A percentile compares a stretch with the other conserved stretches of the same genome.
Evolutionary conservation across 2,888 invertebrate species (phyloP).

Genomic region (Malthinus seriepunctatus): DNA sequence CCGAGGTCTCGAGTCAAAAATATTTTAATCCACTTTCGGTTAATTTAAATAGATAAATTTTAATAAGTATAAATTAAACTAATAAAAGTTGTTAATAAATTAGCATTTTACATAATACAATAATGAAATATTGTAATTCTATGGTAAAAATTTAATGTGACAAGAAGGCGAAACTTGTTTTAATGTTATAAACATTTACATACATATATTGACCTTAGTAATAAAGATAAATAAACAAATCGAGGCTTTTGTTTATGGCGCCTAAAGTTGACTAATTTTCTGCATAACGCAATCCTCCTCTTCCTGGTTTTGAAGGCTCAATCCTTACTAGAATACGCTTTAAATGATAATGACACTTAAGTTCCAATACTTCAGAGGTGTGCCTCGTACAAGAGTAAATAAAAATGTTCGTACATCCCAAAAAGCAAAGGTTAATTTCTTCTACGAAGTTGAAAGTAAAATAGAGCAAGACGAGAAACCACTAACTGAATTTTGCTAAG

Average conservation of each 20-base stretch:
- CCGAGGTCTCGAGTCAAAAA: too few relatives aligned
- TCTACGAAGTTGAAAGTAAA: too few relatives aligned
- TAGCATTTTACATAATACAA: neutral
- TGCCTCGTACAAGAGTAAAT: too few relatives aligned
- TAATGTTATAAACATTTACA: slow-evolving; percentile 11
- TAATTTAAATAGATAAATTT: too few relatives aligned
- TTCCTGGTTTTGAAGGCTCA: slow-evolving; percentile 3
- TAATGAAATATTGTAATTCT: slow-evolving; percentile 9
- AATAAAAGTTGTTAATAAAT: neutral
- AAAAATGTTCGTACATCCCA: too few relatives aligned
- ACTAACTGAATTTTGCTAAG: too few relatives aligned
- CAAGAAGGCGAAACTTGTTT: slow-evolving; percentile 17
- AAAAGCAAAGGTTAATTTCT: too few relatives aligned
- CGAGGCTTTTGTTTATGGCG: slow-evolving; percentile 18
- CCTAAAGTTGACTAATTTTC: slow-evolving; percentile 15
- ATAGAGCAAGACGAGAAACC: too few relatives aligned
- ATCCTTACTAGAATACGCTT: neutral
- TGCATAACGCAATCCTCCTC: neutral
- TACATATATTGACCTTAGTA: slow-evolving; percentile 14
- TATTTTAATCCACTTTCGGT: too few relatives aligned
- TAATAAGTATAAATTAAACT: too few relatives aligned
- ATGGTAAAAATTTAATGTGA: slow-evolving; percentile 11
- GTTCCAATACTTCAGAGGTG: too few relatives aligned
- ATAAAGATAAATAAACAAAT: slow-evolving; percentile 18
- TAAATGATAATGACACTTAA: too few relatives aligned